Evolutionary conservation across 2,888 invertebrate species (phyloP).

Genomic region (Synergus japonicus): DNA sequence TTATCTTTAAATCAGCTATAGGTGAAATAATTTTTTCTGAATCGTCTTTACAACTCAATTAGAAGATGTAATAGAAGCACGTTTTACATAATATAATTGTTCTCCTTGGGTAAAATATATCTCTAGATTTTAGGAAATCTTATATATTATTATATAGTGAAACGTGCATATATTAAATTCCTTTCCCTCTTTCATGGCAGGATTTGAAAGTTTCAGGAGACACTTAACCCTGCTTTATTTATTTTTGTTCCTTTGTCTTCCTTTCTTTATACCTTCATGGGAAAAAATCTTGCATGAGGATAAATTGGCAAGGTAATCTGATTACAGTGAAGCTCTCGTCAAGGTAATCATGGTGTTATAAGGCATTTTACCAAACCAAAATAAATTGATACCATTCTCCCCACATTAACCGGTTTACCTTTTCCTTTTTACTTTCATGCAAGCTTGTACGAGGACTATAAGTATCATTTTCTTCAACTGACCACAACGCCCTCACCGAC

Average conservation of each 20-base stretch:
- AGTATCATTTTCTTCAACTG: constrained; percentile 12
- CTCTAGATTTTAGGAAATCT: background rate
- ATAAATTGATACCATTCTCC: constrained; percentile 40
- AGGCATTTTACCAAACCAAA: constrained; percentile 18
- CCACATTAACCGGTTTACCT: constrained; percentile 45
- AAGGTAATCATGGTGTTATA: constrained; percentile 19
- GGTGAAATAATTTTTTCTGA: background rate
- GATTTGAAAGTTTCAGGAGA: background rate
- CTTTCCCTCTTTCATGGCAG: background rate
- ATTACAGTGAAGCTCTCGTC: background rate
- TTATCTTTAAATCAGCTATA: background rate
- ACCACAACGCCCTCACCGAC: background rate
- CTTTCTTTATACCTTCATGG: background rate
- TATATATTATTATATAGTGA: background rate
- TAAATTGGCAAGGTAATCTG: constrained; percentile 23
- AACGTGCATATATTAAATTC: background rate
- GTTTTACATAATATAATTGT: background rate
- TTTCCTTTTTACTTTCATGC: constrained; percentile 44
- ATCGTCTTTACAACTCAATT: background rate
- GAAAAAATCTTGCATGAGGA: background rate
- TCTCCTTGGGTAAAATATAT: background rate
- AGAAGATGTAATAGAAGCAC: background rate
- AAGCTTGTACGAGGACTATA: constrained; percentile 3
- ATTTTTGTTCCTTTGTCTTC: background rate
- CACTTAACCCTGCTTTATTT: constrained; percentile 14